Evolutionary conservation across 92 coral and sea anemone genomes (phyloP).

Genomic region (Phymanthus crucifer): DNA sequence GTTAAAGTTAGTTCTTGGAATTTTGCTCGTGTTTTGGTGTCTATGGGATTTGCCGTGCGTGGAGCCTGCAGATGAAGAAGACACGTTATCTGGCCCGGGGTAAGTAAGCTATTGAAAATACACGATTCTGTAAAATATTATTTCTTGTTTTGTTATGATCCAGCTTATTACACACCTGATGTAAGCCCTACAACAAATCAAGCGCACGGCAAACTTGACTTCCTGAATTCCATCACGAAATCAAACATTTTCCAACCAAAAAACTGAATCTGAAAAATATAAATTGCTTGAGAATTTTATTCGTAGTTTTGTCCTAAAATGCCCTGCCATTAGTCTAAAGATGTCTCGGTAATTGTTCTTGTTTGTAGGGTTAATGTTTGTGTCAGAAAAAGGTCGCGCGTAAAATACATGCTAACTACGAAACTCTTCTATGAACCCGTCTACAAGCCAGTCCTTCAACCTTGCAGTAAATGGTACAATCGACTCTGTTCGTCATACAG

Average conservation of each 20-base stretch:
- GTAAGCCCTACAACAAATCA: neutral
- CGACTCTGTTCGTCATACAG: conserved; percentile 29
- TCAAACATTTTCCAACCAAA: neutral
- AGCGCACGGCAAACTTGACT: neutral
- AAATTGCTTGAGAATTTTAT: neutral
- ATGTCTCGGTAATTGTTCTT: neutral
- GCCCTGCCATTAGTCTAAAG: neutral
- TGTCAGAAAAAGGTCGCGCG: conserved; percentile 21
- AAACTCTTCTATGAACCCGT: conserved; percentile 19
- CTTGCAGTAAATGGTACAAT: conserved; percentile 8
- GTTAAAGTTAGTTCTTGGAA: neutral
- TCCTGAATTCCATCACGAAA: neutral
- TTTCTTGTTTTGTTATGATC: neutral
- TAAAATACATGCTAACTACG: neutral
- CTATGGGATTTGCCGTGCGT: neutral
- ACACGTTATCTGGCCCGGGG: conserved; percentile 36
- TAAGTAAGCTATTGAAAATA: conserved; percentile 10
- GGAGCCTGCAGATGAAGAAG: conserved; percentile 8
- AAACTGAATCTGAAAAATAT: neutral
- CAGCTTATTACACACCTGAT: neutral
- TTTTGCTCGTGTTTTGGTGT: neutral
- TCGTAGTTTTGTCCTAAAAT: neutral
- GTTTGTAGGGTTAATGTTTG: conserved; percentile 30
- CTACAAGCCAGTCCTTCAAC: conserved; percentile 17
- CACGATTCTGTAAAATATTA: neutral